Percentiles rank a stretch among this genome's conserved stretches.
phyloP scores from a whole-genome alignment of 1,140 invertebrate species.

The Neodiprion lecontei region DNA sequence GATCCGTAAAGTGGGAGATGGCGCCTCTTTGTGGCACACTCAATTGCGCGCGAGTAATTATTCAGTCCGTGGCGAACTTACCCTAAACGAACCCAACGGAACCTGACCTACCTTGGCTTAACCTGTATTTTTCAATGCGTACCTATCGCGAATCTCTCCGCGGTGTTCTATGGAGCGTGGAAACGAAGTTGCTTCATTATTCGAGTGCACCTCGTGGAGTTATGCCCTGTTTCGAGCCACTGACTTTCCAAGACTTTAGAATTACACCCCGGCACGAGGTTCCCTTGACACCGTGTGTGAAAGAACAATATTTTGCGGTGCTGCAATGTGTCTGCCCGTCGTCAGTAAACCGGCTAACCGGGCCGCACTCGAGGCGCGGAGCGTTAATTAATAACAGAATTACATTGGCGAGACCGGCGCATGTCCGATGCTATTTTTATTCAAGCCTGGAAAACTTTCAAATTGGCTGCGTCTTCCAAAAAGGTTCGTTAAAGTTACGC shows the following conservation, averaged over 20 bases:
- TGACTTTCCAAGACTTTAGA: too few species aligned
- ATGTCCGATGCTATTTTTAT: too few species aligned
- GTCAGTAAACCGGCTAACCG: too few species aligned
- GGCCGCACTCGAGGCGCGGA: too few species aligned
- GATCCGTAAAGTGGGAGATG: slow-evolving; percentile 9
- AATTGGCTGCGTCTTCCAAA: background rate
- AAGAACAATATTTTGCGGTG: background rate
- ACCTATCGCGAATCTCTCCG: too few species aligned
- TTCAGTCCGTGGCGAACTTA: slow-evolving; percentile 30
- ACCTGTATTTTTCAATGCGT: background rate
- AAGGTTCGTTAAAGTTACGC: background rate
- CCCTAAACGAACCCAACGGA: slow-evolving; percentile 1
- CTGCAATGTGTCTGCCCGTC: too few species aligned
- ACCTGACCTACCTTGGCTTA: background rate
- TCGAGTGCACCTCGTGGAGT: background rate
- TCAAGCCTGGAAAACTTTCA: background rate
- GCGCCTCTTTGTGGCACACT: slow-evolving; percentile 26
- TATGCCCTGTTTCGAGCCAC: too few species aligned
- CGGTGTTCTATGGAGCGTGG: too few species aligned
- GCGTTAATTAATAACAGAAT: too few species aligned
- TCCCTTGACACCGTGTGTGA: background rate
- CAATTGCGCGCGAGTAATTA: slow-evolving; percentile 34
- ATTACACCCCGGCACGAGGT: too few species aligned
- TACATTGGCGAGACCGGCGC: too few species aligned
- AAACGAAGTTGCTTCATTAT: background rate